These are phyloP conservation scores for Trichopria drosophilae DNA, from an alignment of 2,888 invertebrate species.

Conservation along the genomic window DNA sequence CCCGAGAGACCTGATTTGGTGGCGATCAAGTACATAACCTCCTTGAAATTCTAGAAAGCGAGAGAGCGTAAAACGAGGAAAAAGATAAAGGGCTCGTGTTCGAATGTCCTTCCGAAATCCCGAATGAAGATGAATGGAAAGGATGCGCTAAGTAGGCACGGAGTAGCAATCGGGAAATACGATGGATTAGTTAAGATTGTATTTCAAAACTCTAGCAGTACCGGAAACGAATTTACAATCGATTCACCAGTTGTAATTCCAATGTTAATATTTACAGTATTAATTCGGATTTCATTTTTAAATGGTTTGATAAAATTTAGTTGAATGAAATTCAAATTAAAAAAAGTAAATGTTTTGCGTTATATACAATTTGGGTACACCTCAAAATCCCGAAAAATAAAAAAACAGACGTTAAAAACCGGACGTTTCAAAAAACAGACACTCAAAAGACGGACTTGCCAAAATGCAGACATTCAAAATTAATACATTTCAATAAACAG, in stretches of 20 bases:
- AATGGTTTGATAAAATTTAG: not conserved
- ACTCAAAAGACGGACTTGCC: too few relatives aligned
- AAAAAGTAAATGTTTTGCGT: not conserved
- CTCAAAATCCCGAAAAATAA: not conserved
- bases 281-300: not conserved
- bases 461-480: too few relatives aligned
- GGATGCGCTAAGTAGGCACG: too few relatives aligned
- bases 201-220: too few relatives aligned
- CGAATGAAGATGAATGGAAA: slow-evolving; percentile 48
- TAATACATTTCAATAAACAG: too few relatives aligned
- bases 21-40: too few relatives aligned
- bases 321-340: not conserved
- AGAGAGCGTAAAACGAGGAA: not conserved
- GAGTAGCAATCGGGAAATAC: too few relatives aligned
- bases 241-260: too few relatives aligned
- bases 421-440: not conserved
- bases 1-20: too few relatives aligned
- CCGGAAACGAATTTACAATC: too few relatives aligned
- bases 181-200: too few relatives aligned
- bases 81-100: slow-evolving; percentile 41
- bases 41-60: too few relatives aligned
- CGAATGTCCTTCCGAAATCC: slow-evolving; percentile 37
- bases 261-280: not conserved
- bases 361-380: not conserved
- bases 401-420: not conserved